Evolutionary conservation across 1,140 invertebrate species (phyloP), one percentile per base, ranked within the genome.

Genomic region (Macrostomum lignano): DNA sequence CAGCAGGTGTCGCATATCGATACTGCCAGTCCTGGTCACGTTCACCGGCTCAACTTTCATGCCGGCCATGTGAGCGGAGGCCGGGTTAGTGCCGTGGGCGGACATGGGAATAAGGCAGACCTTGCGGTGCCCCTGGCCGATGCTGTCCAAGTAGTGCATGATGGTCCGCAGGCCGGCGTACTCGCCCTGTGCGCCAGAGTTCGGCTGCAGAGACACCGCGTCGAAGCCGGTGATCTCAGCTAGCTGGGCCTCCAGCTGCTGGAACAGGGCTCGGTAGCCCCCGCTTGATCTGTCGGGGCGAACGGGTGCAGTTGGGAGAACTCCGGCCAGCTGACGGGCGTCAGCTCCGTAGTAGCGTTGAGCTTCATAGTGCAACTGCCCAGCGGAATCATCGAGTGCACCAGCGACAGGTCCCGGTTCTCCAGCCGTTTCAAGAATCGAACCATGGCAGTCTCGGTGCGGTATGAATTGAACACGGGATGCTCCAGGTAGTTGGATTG

Each of bases 361-460:
- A 98, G 55, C 56, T 98, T 98, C 91, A 98, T 98, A 9, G 91
- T 98, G 49, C 91, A 98, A 1, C 86, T 96, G 11, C 91, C 88
- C 47, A 98, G 58, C 2, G 91, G 84, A 48, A 96, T 98, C 88
- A 98, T 98, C 1, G 82, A 93, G 53, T 98, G 88, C 0, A 93
- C 84, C 9, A 98, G 58, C 1, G 86, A 94, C 23, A 98, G 66
- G 47, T 98, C 91, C 60, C 91, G 94, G 48, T 96, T 98, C 58
- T 96, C 91, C 33, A 98, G 58, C 17, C 67, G 66, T 50, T 98
- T 98, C 78, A 98, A 91, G 48, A 96, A 98, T 9, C 88, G 64
- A 5, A 94, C 77, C 42, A 98, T 72, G 40, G 74, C 68, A 0
- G 81, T 81, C 57, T 96, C 88, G 1, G 81, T 82, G 48, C 93